Conservation (phyloP, 1,140 invertebrate genomes). For the Aphelenchoides avenae region DNA sequence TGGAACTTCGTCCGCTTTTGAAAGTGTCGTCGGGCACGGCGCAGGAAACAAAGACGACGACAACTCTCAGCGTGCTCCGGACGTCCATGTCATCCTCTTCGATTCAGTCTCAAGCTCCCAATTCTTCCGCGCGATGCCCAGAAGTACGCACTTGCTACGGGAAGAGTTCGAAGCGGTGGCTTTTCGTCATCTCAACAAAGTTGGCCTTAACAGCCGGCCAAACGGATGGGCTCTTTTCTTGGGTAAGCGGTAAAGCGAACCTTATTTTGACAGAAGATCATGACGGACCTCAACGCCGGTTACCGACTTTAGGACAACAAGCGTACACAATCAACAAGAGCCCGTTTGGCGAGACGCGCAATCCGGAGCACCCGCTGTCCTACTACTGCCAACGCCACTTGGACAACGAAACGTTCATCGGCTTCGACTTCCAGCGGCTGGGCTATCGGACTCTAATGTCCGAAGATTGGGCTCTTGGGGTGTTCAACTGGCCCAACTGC, state of each 20-base stretch:
- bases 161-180: conserved; percentile 23
- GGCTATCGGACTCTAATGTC: conserved; percentile 19
- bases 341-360: conserved; percentile 1
- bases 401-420: conserved; percentile 18
- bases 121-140: conserved; percentile 12
- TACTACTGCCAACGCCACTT: conserved; percentile 2
- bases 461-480: conserved; percentile 12
- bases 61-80: not conserved
- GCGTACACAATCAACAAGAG: conserved; percentile 1
- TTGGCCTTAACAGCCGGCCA: conserved; percentile 24
- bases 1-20: no score
- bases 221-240: conserved; percentile 26
- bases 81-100: conserved; percentile 21
- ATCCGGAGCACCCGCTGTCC: not conserved
- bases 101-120: conserved; percentile 22
- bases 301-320: conserved; percentile 10
- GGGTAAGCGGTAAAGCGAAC: conserved; percentile 8
- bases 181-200: conserved; percentile 31
- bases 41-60: no score
- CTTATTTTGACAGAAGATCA: not conserved
- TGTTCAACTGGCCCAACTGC: conserved; percentile 17
- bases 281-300: not conserved
- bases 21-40: no score
- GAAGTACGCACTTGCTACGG: conserved; percentile 14
- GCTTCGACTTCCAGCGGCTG: conserved; percentile 9